These are phyloP conservation scores for Limosa lapponica DNA, from an alignment of 2,797 vertebrate genomes.

Conservation along the genomic window DNA sequence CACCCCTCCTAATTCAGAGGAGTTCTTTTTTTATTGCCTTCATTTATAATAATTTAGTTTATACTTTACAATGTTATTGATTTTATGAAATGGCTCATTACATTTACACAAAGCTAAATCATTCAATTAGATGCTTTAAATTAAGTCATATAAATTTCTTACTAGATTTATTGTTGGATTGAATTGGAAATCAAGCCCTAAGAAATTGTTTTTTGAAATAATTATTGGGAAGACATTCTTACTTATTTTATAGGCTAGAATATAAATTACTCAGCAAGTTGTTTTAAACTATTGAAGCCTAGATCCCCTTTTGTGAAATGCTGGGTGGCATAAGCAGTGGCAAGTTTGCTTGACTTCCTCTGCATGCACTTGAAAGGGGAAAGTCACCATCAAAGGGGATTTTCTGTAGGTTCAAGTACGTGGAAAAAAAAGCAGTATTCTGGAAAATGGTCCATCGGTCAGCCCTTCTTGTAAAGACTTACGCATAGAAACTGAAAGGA, in stretches of 20 bases:
- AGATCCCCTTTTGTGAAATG: background rate
- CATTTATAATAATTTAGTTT: slow-evolving; percentile 75
- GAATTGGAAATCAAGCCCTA: slow-evolving; percentile 56
- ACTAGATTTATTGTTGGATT: slow-evolving; percentile 40
- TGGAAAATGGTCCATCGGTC: background rate
- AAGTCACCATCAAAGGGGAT: background rate
- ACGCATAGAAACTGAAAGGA: background rate
- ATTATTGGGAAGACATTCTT: slow-evolving; percentile 27
- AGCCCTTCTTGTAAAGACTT: background rate
- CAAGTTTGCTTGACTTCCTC: background rate
- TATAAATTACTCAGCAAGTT: background rate
- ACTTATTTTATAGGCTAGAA: background rate
- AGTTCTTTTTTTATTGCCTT: slow-evolving; percentile 69
- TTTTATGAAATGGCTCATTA: slow-evolving; percentile 74
- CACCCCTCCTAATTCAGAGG: slow-evolving; percentile 42
- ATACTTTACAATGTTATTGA: slow-evolving; percentile 73
- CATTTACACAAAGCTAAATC: slow-evolving; percentile 71
- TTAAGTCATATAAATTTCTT: slow-evolving; percentile 67
- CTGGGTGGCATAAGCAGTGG: background rate
- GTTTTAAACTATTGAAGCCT: background rate
- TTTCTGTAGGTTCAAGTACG: background rate
- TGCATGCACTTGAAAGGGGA: background rate
- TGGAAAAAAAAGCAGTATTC: background rate
- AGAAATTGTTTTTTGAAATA: slow-evolving; percentile 47
- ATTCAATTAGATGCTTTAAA: slow-evolving; percentile 70